phyloP scores from a whole-genome alignment of 2,888 invertebrate genomes.

The Meghimatium bilineatum region DNA sequence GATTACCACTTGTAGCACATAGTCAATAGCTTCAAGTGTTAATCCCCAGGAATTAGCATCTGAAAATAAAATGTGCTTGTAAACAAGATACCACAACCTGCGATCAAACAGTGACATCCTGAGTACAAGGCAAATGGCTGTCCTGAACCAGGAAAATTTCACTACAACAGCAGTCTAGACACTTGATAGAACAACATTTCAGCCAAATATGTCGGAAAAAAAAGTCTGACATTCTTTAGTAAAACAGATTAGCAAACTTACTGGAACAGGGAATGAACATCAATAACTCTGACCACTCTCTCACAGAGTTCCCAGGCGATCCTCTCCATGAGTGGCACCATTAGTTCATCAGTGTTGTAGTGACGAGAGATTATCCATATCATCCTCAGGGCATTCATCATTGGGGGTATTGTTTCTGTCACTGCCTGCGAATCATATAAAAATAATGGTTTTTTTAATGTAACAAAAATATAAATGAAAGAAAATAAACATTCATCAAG shows the following conservation, averaged over 20 bases:
- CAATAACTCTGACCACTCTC: slow-evolving; percentile 85
- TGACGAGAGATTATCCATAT: slow-evolving; percentile 93
- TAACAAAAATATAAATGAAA: neutral
- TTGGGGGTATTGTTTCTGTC: slow-evolving; percentile 84
- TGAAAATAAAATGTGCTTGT: too few species aligned
- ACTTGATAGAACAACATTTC: too few species aligned
- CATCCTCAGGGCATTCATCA: slow-evolving; percentile 90
- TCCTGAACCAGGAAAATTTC: too few species aligned
- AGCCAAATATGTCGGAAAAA: too few species aligned
- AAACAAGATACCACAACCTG: too few species aligned
- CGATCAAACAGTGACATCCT: too few species aligned
- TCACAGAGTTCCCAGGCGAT: slow-evolving; percentile 89
- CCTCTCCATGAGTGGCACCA: slow-evolving; percentile 88
- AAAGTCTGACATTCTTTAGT: neutral
- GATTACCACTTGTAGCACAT: too few species aligned
- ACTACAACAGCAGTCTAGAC: neutral
- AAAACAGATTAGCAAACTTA: slow-evolving; percentile 77
- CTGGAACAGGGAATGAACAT: slow-evolving; percentile 87
- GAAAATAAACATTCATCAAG: too few species aligned
- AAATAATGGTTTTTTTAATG: neutral
- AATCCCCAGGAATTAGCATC: too few species aligned
- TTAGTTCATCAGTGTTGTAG: slow-evolving; percentile 89
- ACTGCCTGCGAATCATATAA: slow-evolving; percentile 78
- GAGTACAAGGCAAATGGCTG: too few species aligned
- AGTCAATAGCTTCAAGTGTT: too few species aligned